Percentiles rank a stretch among this genome's conserved stretches.
These are phyloP conservation scores for Folsomia manolachei DNA, from an alignment of 2,888 invertebrate genomes.

Conservation along the genomic window DNA sequence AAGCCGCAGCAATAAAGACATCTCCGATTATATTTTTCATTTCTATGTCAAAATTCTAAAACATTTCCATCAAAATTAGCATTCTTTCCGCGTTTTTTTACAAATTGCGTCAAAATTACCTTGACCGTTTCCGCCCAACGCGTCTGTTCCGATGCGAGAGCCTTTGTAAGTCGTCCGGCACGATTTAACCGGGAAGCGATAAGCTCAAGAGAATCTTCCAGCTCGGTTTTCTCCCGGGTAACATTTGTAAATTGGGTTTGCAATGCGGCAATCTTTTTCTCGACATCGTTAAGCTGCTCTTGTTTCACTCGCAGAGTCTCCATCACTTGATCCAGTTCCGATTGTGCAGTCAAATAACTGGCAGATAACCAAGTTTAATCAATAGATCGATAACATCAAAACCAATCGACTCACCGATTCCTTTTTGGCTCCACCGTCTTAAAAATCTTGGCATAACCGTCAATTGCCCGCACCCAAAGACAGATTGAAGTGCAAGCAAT, in stretches of 20 bases:
- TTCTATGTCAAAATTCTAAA: conserved; percentile 64
- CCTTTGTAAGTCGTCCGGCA: conserved; percentile 80
- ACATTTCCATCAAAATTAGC: too few relatives aligned
- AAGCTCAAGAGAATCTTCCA: conserved; percentile 71
- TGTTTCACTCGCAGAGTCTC: conserved; percentile 74
- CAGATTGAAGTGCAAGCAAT: conserved; percentile 88
- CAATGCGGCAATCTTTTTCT: conserved; percentile 63
- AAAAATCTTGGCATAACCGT: conserved; percentile 82
- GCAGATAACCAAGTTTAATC: not conserved
- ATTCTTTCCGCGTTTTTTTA: too few relatives aligned
- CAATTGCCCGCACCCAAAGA: conserved; percentile 88
- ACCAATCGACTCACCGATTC: conserved; percentile 61
- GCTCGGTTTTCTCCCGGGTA: conserved; percentile 69
- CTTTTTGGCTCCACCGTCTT: conserved; percentile 85
- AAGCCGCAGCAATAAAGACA: conserved; percentile 79
- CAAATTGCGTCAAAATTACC: conserved; percentile 54
- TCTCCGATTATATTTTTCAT: conserved; percentile 77
- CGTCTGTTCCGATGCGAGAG: conserved; percentile 79
- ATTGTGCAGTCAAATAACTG: conserved; percentile 56
- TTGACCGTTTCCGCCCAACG: conserved; percentile 75
- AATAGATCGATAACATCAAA: not conserved
- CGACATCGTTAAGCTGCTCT: conserved; percentile 74
- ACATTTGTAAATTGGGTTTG: conserved; percentile 68
- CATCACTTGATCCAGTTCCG: conserved; percentile 73
- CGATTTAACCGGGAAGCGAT: conserved; percentile 75